These are phyloP conservation scores for Abrostola triplasia DNA, from an alignment of 2,888 invertebrate species.

Conservation along the genomic window DNA sequence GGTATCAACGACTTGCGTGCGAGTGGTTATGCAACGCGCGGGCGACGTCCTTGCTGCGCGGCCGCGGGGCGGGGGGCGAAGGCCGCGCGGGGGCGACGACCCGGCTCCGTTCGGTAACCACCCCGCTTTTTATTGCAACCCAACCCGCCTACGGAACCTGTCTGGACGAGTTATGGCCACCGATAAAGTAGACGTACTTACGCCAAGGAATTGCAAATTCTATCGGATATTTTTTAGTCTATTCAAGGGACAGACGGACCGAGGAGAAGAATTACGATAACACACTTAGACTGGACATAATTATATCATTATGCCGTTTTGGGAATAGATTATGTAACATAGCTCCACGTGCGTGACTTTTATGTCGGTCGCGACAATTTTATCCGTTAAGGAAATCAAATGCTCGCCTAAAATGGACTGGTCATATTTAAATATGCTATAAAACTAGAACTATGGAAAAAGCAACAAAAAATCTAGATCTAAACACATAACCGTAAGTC, in stretches of 20 bases:
- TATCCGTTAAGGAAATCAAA: constrained; percentile 44
- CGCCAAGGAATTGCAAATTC: constrained; percentile 66
- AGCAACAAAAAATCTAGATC: constrained; percentile 6
- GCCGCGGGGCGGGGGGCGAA: constrained; percentile 73
- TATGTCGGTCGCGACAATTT: constrained; percentile 25
- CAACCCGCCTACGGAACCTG: constrained; percentile 72
- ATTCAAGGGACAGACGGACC: constrained; percentile 17
- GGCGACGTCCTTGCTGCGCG: constrained; percentile 81
- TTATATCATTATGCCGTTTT: constrained; percentile 48
- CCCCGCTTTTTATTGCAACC: constrained; percentile 73
- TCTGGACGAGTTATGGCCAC: constrained; percentile 70
- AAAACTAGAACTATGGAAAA: constrained; percentile 16
- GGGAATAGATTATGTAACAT: constrained; percentile 20
- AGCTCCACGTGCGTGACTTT: constrained; percentile 30
- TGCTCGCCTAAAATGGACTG: constrained; percentile 34
- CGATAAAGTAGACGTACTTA: constrained; percentile 75
- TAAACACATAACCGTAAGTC: constrained; percentile 1
- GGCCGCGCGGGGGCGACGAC: constrained; percentile 82
- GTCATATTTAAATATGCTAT: constrained; percentile 31
- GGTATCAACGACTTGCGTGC: constrained; percentile 80
- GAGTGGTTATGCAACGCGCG: constrained; percentile 82
- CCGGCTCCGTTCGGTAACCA: constrained; percentile 67
- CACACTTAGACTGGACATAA: constrained; percentile 29
- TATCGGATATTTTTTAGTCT: constrained; percentile 59
- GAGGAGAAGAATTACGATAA: constrained; percentile 32